These are phyloP conservation scores for Scotopteryx bipunctaria DNA, from an alignment of 2,888 invertebrate genomes.

Conservation along the genomic window DNA sequence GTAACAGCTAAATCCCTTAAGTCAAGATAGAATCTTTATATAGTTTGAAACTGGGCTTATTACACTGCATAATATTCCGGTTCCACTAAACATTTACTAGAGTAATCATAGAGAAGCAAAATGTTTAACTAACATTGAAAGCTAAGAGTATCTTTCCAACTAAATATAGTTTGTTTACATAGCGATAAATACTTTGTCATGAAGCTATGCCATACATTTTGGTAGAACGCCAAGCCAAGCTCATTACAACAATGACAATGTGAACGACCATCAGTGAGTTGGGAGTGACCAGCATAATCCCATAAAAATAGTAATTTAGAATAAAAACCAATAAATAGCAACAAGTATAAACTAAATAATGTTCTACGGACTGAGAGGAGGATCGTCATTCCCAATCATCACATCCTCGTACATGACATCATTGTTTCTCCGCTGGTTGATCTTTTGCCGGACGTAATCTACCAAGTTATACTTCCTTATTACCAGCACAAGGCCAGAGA, in stretches of 20 bases:
- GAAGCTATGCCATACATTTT: constrained; percentile 23
- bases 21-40: no score
- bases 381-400: constrained; percentile 82
- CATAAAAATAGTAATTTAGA: constrained; percentile 3
- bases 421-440: constrained; percentile 65
- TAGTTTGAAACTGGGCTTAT: background rate
- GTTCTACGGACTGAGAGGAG: constrained; percentile 74
- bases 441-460: constrained; percentile 68
- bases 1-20: no score
- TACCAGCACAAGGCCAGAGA: constrained; percentile 67
- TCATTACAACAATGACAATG: background rate
- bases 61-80: background rate
- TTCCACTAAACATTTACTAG: constrained; percentile 14
- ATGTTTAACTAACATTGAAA: constrained; percentile 26
- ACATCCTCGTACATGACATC: constrained; percentile 80
- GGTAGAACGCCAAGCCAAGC: constrained; percentile 31
- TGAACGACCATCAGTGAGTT: constrained; percentile 15
- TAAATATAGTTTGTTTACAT: constrained; percentile 26
- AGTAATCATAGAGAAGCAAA: constrained; percentile 29
- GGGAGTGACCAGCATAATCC: constrained; percentile 27
- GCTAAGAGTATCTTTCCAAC: constrained; percentile 7
- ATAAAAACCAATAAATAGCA: constrained; percentile 40
- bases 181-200: constrained; percentile 23
- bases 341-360: constrained; percentile 39
- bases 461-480: constrained; percentile 74